Evolutionary conservation across 2,888 invertebrate species (phyloP).

Genomic region (Scotopteryx bipunctaria): DNA sequence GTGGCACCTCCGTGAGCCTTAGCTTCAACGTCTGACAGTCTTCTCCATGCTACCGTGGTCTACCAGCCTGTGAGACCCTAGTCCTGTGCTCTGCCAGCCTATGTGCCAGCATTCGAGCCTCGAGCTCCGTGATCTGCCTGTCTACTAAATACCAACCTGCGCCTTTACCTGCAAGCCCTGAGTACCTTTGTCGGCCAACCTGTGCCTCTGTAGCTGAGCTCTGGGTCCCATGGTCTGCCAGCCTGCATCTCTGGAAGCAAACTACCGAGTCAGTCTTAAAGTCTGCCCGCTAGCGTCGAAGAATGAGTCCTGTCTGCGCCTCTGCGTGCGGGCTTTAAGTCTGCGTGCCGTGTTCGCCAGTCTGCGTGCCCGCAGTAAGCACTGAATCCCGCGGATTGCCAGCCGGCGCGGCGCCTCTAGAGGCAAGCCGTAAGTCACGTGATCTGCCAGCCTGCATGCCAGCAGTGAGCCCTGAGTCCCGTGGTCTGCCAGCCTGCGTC

Average conservation of each 20-base stretch:
- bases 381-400: neutral
- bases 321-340: neutral
- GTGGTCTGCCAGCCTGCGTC: neutral
- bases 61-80: too few relatives aligned
- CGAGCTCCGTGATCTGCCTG: neutral
- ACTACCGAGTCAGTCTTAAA: neutral
- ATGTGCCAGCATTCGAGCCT: neutral
- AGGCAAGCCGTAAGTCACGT: neutral
- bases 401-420: neutral
- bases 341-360: neutral
- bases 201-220: neutral
- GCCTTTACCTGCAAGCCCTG: neutral
- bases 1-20: too few relatives aligned
- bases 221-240: too few relatives aligned
- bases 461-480: neutral
- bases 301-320: conserved; percentile 2
- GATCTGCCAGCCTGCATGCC: neutral
- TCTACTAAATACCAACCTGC: too few relatives aligned
- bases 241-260: neutral
- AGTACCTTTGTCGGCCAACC: neutral
- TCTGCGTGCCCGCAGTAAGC: neutral
- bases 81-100: neutral
- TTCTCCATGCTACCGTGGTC: too few relatives aligned
- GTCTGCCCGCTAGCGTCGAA: conserved; percentile 1
- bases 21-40: too few relatives aligned